Conservation (phyloP, 2,113 vertebrate genomes). For the Myotis davidii region DNA sequence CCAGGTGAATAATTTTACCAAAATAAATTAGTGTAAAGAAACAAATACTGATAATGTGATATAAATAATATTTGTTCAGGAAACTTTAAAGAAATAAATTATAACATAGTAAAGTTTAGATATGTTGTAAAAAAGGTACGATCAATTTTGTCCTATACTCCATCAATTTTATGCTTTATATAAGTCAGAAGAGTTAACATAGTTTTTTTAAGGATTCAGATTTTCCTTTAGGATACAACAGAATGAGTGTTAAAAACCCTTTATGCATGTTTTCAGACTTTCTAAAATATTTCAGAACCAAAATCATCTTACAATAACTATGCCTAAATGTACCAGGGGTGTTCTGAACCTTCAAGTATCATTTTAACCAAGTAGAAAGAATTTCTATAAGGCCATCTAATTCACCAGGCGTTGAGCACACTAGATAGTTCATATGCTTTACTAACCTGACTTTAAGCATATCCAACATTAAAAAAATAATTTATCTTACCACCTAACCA, state of each 20-base stretch:
- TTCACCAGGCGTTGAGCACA: background rate
- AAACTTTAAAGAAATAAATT: slow-evolving; percentile 27
- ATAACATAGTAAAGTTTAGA: background rate
- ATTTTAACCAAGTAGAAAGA: slow-evolving; percentile 12
- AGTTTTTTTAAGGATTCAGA: background rate
- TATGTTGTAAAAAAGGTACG: background rate
- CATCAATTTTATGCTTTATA: slow-evolving; percentile 1
- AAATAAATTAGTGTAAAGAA: slow-evolving; percentile 42
- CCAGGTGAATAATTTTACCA: slow-evolving; percentile 23
- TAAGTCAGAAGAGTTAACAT: background rate
- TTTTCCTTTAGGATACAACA: slow-evolving; percentile 22
- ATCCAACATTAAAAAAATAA: slow-evolving; percentile 16
- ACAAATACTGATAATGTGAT: slow-evolving; percentile 11
- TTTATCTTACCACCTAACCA: slow-evolving; percentile 34
- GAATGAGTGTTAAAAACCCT: slow-evolving; percentile 1
- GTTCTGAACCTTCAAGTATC: slow-evolving; percentile 36
- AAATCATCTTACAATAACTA: slow-evolving; percentile 53
- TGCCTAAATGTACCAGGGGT: background rate
- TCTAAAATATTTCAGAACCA: slow-evolving; percentile 48
- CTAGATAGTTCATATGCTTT: background rate
- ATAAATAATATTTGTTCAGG: background rate
- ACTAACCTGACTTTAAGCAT: background rate
- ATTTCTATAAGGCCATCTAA: slow-evolving; percentile 39
- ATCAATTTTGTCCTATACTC: background rate
- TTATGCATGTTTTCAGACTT: slow-evolving; percentile 8